Percentiles rank a stretch among this genome's conserved stretches.
Evolutionary conservation across 1,140 invertebrate genomes (phyloP).

Genomic region (Cheumatopsyche charites): DNA sequence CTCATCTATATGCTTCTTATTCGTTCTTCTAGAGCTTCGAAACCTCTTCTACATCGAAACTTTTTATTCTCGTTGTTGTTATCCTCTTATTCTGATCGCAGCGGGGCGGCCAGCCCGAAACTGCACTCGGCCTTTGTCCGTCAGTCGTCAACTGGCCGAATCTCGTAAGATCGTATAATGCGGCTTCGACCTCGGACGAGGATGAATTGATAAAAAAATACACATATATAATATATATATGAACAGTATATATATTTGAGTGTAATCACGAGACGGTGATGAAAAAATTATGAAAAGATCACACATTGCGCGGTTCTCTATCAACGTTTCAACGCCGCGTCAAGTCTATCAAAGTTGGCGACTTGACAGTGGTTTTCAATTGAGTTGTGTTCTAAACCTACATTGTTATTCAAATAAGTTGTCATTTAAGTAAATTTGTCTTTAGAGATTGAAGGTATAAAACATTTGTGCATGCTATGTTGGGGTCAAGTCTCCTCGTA

Average conservation of each 20-base stretch:
- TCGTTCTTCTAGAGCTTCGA: conserved; percentile 21
- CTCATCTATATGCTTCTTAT: too few species aligned
- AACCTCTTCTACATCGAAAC: not conserved
- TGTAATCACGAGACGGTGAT: too few species aligned
- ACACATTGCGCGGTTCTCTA: not conserved
- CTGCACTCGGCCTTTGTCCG: conserved; percentile 28
- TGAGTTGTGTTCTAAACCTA: too few species aligned
- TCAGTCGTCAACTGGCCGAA: conserved; percentile 29
- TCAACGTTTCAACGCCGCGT: conserved; percentile 20
- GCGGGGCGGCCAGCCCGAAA: conserved; percentile 8
- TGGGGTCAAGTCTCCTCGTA: too few species aligned
- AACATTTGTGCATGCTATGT: too few species aligned
- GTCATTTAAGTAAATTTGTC: too few species aligned
- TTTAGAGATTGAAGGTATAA: too few species aligned
- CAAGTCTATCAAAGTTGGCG: not conserved
- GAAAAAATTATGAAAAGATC: too few species aligned
- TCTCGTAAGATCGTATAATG: conserved; percentile 1
- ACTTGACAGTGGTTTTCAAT: not conserved
- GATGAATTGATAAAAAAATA: not conserved
- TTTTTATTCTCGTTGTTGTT: not conserved
- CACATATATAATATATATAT: not conserved
- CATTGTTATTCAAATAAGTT: too few species aligned
- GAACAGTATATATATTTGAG: not conserved
- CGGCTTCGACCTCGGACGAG: conserved; percentile 1
- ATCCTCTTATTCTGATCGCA: conserved; percentile 26